A percentile compares a stretch with the other conserved stretches of the same genome.
These are phyloP conservation scores for Epizoanthus scotinus DNA, from an alignment of 92 coral and sea anemone genomes.

Conservation along the genomic window DNA sequence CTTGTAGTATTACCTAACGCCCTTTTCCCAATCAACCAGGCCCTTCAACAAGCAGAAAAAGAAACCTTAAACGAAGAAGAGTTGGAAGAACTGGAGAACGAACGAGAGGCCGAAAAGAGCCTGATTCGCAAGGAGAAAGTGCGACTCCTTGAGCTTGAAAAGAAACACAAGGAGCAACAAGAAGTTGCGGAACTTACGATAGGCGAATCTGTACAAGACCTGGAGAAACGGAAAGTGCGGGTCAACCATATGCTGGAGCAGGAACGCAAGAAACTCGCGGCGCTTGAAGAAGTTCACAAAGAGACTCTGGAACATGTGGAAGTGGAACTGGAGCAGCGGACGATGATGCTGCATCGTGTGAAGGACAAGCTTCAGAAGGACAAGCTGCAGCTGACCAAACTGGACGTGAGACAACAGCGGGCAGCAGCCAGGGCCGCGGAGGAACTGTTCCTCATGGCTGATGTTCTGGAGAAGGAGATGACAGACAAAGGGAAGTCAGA, in stretches of 20 bases:
- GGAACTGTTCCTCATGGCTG: constrained; percentile 97
- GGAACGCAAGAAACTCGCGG: constrained; percentile 83
- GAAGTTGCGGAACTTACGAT: constrained; percentile 95
- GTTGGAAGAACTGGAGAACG: constrained; percentile 93
- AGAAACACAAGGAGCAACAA: constrained; percentile 97
- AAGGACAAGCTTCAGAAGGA: constrained; percentile 95
- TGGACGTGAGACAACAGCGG: constrained; percentile 94
- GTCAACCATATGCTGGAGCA: constrained; percentile 85
- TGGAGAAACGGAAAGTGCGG: constrained; percentile 83
- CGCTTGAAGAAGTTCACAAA: constrained; percentile 91
- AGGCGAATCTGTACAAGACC: constrained; percentile 93
- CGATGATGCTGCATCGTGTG: constrained; percentile 92
- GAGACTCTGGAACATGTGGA: constrained; percentile 95
- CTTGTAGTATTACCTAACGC: no score
- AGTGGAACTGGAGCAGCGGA: constrained; percentile 84
- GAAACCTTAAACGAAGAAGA: constrained; percentile 97
- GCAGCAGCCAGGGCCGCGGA: constrained; percentile 98
- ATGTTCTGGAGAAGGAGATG: constrained; percentile 95
- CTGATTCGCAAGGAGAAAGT: constrained; percentile 94
- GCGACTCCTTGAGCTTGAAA: constrained; percentile 94
- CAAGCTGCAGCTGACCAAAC: constrained; percentile 87
- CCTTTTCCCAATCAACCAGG: constrained; percentile 42
- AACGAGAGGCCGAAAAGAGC: constrained; percentile 94
- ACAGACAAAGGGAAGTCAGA: constrained; percentile 92
- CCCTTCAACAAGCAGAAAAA: constrained; percentile 97